These are phyloP conservation scores for Trissonchulus sp. DNA, from an alignment of 2,888 invertebrate genomes.

Conservation along the genomic window DNA sequence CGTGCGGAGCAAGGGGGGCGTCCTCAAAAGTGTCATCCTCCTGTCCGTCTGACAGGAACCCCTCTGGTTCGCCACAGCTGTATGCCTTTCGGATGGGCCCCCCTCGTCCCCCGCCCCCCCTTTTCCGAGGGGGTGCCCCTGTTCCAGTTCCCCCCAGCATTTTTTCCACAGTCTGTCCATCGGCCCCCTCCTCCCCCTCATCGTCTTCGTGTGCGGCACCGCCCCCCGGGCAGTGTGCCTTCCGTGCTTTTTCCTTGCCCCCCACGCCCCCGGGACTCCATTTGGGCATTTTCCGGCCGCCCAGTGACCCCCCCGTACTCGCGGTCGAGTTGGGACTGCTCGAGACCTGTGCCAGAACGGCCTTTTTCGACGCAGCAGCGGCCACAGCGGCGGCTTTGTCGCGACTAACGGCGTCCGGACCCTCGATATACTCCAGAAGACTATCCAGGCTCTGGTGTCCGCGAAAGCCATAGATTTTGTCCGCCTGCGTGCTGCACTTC, in stretches of 20 bases:
- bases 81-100: not conserved
- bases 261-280: not conserved
- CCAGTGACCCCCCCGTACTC: not conserved
- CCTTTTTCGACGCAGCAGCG: not conserved
- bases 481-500: not conserved
- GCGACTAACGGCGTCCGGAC: not conserved
- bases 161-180: not conserved
- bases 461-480: slow-evolving; percentile 24
- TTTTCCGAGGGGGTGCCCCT: not conserved
- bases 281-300: no score
- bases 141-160: not conserved
- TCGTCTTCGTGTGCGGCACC: not conserved
- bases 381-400: not conserved
- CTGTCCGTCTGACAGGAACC: slow-evolving; percentile 9
- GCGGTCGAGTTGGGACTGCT: not conserved
- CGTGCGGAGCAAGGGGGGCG: not conserved
- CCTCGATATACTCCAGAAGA: slow-evolving; percentile 25
- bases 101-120: not conserved
- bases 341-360: not conserved
- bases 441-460: slow-evolving; percentile 27
- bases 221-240: not conserved
- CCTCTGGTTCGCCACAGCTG: slow-evolving; percentile 21
- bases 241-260: not conserved
- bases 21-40: slow-evolving; percentile 14
- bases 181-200: not conserved